Evolutionary conservation across 2,888 invertebrate genomes (phyloP), one percentile per base, ranked within the genome.

Genomic region (Nymphalis c-album): DNA sequence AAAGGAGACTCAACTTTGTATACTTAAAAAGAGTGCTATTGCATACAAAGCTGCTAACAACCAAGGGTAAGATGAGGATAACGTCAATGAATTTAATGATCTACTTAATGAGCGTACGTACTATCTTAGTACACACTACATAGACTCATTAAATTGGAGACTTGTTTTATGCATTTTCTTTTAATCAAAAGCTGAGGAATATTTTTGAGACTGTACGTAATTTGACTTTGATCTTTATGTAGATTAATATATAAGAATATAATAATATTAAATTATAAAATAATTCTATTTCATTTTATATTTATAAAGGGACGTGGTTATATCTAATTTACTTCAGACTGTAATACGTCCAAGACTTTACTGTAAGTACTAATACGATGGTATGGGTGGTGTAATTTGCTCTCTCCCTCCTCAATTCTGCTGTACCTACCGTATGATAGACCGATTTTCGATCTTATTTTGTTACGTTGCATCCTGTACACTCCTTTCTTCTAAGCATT

Each of bases 311-410:
- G 60, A 69, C 76, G 85, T 87, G 86, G 79, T 82, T 77, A 77
- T 78, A 84, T 82, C 86, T 88, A 87, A 88, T 88, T 86, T 85
- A 82, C 83, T 80, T 80, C 83, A 84, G 80, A 82, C 83, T 85
- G 6, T 5, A 31, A 31, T 31, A 31, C 26, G 26, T 13, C 40
- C 40, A 40, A 40, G 0, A 40, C 86, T 85, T 81, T 79, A 81
- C 65, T 65, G 63, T 67, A 73, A 69, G 64, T 65, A 61, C 59
- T 69, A 63, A 71, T 69, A 67, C 53, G 64, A 69, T 35, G 62
- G 75, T 69, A 74, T 62, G 62, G 26, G 78, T 80, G 80, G 81
- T 75, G 81, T 85, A 85, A 85, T 87, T 76, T 78, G 82, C 80
- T 84, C 85, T 31, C 6, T n/a, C n/a, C n/a, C n/a, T n/a, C n/a